Percentiles rank a stretch among this genome's conserved stretches.
phyloP scores from a whole-genome alignment of 2,113 vertebrate genomes.

The Desmodus rotundus region DNA sequence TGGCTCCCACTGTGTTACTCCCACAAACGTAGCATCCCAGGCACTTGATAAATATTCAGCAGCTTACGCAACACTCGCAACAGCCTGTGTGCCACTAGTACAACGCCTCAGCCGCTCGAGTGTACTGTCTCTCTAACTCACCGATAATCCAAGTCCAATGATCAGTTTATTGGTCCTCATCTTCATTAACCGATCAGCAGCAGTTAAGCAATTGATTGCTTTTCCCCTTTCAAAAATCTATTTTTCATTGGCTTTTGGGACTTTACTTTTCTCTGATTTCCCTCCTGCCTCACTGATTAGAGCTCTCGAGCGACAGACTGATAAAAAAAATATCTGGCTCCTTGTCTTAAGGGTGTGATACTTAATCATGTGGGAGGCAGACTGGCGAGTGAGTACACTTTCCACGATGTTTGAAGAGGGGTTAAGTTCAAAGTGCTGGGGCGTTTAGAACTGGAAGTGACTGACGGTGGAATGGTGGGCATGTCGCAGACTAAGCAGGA shows the following conservation, averaged over 20 bases:
- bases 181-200: background rate
- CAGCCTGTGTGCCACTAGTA: background rate
- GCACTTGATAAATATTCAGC: background rate
- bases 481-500: background rate
- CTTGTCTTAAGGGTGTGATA: background rate
- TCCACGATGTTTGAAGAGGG: background rate
- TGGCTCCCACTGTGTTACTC: background rate
- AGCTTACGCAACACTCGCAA: background rate
- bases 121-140: background rate
- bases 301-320: background rate
- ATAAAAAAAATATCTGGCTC: background rate
- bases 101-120: rapidly evolving
- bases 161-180: background rate
- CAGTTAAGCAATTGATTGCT: background rate
- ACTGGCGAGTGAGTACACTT: background rate
- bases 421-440: background rate
- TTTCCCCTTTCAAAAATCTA: background rate
- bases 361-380: background rate
- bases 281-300: background rate
- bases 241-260: background rate
- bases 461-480: background rate
- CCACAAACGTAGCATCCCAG: background rate
- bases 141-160: background rate
- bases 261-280: background rate
- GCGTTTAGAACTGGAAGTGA: background rate